A percentile compares a stretch with the other conserved stretches of the same genome.
phyloP scores from a whole-genome alignment of 2,888 invertebrate species.

The Erebia ligea region DNA sequence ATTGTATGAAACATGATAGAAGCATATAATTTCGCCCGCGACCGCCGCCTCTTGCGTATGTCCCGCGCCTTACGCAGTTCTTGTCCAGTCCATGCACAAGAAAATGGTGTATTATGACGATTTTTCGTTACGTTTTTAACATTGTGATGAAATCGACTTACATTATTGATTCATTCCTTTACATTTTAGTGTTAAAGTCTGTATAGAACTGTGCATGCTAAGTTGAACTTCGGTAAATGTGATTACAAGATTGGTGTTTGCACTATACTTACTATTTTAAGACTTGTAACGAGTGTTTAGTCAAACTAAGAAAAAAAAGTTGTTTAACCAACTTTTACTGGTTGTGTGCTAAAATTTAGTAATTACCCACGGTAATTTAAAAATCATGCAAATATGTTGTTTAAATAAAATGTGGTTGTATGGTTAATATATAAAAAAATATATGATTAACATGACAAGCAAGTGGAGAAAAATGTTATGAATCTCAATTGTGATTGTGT shows the following conservation, averaged over 20 bases:
- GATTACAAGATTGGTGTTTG: conserved; percentile 47
- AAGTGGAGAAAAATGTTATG: conserved; percentile 41
- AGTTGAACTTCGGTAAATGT: conserved; percentile 49
- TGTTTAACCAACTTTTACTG: conserved; percentile 62
- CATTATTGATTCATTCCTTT: conserved; percentile 46
- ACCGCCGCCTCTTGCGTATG: not conserved
- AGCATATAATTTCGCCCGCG: too few species aligned
- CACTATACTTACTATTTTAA: conserved; percentile 53
- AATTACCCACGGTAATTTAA: conserved; percentile 41
- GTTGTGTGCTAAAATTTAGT: conserved; percentile 72
- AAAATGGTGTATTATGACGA: not conserved
- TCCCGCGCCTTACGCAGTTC: conserved; percentile 18
- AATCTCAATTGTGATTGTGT: conserved; percentile 47
- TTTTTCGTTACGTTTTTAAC: conserved; percentile 16
- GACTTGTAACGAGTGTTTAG: conserved; percentile 62
- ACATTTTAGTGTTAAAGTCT: conserved; percentile 50
- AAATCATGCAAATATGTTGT: conserved; percentile 31
- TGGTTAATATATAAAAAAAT: conserved; percentile 33
- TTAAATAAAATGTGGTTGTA: conserved; percentile 35
- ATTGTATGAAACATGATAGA: too few species aligned
- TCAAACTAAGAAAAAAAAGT: conserved; percentile 56
- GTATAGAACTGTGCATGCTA: conserved; percentile 50
- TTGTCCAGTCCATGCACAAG: conserved; percentile 3
- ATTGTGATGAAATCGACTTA: conserved; percentile 25
- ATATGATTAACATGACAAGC: conserved; percentile 43